These are phyloP conservation scores for Alaudala cheleensis DNA, from an alignment of 2,113 vertebrate species.

Conservation along the genomic window DNA sequence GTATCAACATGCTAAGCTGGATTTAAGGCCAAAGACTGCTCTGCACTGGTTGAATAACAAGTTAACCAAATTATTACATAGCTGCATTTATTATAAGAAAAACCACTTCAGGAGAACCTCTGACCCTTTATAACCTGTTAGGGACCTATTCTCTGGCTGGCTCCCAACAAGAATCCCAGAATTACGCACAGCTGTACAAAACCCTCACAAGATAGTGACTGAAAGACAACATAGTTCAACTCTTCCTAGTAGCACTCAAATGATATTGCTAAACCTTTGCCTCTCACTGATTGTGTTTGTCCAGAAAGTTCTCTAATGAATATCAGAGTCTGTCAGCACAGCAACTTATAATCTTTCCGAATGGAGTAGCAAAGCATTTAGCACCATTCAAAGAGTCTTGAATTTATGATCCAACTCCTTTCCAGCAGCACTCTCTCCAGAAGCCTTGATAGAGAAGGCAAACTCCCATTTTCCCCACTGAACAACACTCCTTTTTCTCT, in stretches of 20 bases:
- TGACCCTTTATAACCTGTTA: background rate
- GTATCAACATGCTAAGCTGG: conserved; percentile 32
- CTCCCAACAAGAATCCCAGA: background rate
- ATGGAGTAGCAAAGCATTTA: background rate
- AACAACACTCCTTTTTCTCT: background rate
- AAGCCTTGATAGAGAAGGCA: background rate
- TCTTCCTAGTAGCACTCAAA: background rate
- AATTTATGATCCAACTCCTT: background rate
- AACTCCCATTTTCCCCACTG: background rate
- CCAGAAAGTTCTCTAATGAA: background rate
- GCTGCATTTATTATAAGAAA: background rate
- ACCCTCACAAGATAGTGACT: background rate
- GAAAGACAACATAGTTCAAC: background rate
- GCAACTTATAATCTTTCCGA: background rate
- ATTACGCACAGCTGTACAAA: background rate
- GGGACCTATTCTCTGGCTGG: background rate
- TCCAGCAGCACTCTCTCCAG: background rate
- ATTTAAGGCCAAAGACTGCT: conserved; percentile 48
- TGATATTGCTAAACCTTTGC: background rate
- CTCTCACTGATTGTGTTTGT: background rate
- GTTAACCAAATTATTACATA: background rate
- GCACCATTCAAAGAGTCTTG: background rate
- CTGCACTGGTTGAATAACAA: conserved; percentile 32
- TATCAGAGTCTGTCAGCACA: background rate
- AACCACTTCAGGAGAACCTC: background rate